Percentiles rank a stretch among this genome's conserved stretches.
Conservation (phyloP, 2,113 vertebrate species). For the Sorex fumeus region DNA sequence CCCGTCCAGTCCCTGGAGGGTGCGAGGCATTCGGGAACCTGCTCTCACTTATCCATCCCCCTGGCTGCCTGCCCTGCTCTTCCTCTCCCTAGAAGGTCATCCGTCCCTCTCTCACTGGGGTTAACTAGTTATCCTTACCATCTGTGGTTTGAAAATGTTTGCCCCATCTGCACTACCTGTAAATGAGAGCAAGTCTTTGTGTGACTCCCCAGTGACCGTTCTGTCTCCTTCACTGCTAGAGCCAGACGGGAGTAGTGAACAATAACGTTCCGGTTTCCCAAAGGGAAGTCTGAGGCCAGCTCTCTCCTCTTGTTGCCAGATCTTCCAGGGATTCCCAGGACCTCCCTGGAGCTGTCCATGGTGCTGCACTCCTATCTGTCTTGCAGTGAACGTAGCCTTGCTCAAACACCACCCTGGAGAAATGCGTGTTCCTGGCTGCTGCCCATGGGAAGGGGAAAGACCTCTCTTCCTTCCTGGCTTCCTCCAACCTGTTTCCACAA, state of each 20-base stretch:
- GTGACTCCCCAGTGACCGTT: background rate
- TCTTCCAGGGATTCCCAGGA: accelerated
- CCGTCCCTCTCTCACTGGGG: background rate
- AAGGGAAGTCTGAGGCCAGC: background rate
- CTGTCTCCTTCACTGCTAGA: background rate
- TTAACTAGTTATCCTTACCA: background rate
- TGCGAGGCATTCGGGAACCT: background rate
- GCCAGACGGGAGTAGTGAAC: background rate
- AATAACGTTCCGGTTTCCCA: background rate
- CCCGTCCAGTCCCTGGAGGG: too few species aligned
- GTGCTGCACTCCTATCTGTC: background rate
- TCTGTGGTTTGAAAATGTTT: background rate
- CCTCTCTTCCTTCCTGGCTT: too few species aligned
- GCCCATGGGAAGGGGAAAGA: too few species aligned
- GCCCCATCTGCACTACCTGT: background rate
- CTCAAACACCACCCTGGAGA: background rate
- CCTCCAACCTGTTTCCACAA: too few species aligned
- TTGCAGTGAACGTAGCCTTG: accelerated
- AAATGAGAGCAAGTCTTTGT: background rate
- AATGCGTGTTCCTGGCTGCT: too few species aligned
- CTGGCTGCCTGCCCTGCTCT: background rate
- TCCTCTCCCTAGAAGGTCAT: background rate
- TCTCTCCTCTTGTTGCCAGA: accelerated
- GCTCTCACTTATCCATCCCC: too few species aligned
- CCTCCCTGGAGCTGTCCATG: background rate